Conservation (phyloP, 2,888 invertebrate genomes). For the Omphaloscelis lunosa region DNA sequence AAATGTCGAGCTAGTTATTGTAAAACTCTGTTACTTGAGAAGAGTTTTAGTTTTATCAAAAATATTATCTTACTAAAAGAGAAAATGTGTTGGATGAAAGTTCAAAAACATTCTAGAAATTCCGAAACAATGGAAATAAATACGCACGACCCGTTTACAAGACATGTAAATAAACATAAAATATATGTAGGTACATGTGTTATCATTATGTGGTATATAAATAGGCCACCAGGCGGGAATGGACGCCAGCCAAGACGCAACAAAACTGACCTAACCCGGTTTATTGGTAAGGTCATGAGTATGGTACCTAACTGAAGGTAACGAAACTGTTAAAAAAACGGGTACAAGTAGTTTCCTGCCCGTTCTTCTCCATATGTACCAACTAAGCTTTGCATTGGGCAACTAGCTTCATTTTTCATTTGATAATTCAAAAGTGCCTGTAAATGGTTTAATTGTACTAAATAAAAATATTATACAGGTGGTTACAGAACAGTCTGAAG, state of each 20-base stretch:
- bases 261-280: conserved; percentile 44
- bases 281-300: conserved; percentile 4
- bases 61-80: neutral
- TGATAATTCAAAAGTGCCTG: too few relatives aligned
- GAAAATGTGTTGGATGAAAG: too few relatives aligned
- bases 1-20: too few relatives aligned
- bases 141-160: conserved; percentile 11
- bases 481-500: too few relatives aligned
- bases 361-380: too few relatives aligned
- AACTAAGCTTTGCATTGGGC: too few relatives aligned
- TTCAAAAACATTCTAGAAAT: neutral
- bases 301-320: neutral
- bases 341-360: too few relatives aligned
- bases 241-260: conserved; percentile 47
- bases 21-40: neutral
- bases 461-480: too few relatives aligned
- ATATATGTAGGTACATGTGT: conserved; percentile 6
- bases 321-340: neutral
- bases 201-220: conserved; percentile 36
- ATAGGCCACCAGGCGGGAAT: conserved; percentile 26
- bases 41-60: neutral
- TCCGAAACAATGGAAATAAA: conserved; percentile 23
- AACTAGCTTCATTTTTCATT: too few relatives aligned
- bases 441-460: too few relatives aligned
- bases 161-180: conserved; percentile 30